phyloP scores from a whole-genome alignment of 2,113 vertebrate species.

The Odocoileus virginianus region DNA sequence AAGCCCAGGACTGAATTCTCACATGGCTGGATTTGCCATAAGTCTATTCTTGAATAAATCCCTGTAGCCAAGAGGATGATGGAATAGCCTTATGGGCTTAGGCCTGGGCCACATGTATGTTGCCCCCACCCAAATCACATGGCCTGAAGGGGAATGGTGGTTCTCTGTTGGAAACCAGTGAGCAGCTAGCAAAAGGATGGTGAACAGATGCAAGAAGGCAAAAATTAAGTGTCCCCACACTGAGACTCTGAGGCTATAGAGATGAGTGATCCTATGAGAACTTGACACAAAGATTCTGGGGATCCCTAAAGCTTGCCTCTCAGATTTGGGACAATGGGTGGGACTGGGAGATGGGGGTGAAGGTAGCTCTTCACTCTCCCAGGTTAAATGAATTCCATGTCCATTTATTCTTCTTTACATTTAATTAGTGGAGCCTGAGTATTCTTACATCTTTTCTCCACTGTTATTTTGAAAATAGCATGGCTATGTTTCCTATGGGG shows the following conservation, averaged over 20 bases:
- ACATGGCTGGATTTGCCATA: not conserved
- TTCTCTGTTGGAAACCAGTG: not conserved
- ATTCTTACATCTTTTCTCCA: not conserved
- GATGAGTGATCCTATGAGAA: not conserved
- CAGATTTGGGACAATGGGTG: not conserved
- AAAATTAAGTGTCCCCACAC: not conserved
- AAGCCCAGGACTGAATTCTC: not conserved
- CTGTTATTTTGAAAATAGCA: not conserved
- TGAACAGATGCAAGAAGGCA: not conserved
- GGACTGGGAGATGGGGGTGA: not conserved
- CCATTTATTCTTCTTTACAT: not conserved
- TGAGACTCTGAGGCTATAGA: not conserved
- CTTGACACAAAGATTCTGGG: not conserved
- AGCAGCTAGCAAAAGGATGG: not conserved
- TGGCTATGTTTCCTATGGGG: not conserved
- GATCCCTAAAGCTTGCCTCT: not conserved
- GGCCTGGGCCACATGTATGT: not conserved
- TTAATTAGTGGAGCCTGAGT: fast-evolving
- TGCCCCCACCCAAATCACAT: not conserved
- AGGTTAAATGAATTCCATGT: not conserved
- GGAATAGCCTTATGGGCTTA: not conserved
- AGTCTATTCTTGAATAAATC: not conserved
- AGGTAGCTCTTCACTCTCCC: not conserved
- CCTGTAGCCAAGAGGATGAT: not conserved
- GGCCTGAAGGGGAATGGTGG: not conserved